Evolutionary conservation across 2,797 vertebrate genomes (phyloP).

Genomic region (Pampus argenteus): DNA sequence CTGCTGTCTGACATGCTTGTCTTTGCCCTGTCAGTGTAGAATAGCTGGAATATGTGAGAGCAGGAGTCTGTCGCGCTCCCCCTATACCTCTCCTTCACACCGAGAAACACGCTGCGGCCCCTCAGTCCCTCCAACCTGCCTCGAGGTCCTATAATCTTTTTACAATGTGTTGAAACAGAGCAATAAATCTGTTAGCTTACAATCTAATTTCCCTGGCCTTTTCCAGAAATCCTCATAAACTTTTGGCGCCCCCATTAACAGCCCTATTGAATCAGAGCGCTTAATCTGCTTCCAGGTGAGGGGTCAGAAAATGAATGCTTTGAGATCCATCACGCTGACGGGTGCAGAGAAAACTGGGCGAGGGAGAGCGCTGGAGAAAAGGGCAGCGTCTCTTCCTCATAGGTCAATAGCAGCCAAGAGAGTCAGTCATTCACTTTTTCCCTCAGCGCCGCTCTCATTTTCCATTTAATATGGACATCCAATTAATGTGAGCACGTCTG

Average conservation of each 20-base stretch:
- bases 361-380: constrained; percentile 94
- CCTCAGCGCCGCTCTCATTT: constrained; percentile 89
- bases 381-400: constrained; percentile 97
- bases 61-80: constrained; percentile 53
- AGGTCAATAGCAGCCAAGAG: constrained; percentile 99
- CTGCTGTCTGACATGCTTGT: constrained; percentile 76
- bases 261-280: constrained; percentile 96
- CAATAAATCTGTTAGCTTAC: constrained; percentile 99
- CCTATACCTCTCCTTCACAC: constrained; percentile 64
- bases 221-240: constrained; percentile 99
- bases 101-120: constrained; percentile 57
- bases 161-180: constrained; percentile 99
- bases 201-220: constrained; percentile 99
- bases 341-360: constrained; percentile 97
- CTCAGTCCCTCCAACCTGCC: constrained; percentile 78
- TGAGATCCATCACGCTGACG: constrained; percentile 99
- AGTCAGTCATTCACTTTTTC: constrained; percentile 96
- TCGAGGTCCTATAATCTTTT: constrained; percentile 94
- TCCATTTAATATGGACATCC: constrained; percentile 99
- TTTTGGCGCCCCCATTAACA: constrained; percentile 93
- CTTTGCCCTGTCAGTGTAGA: constrained; percentile 79
- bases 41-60: constrained; percentile 72
- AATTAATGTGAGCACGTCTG: constrained; percentile 94
- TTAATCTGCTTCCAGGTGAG: constrained; percentile 99
- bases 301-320: constrained; percentile 99